Evolutionary conservation across 2,888 invertebrate genomes (phyloP).

Genomic region (Apodemia mormo): DNA sequence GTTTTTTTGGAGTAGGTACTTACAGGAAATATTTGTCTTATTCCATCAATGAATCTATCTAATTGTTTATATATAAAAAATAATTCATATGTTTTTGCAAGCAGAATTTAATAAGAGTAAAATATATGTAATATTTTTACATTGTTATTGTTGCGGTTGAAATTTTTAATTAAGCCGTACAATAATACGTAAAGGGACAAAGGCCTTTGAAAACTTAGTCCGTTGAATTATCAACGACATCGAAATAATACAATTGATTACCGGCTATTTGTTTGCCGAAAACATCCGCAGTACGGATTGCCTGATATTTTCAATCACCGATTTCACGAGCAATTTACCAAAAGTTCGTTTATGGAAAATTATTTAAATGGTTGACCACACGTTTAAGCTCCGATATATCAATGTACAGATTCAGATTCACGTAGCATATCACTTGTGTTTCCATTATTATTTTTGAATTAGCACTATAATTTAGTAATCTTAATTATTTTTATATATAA

Average conservation of each 20-base stretch:
- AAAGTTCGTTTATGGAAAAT: constrained; percentile 44
- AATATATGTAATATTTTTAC: background rate
- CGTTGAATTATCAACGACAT: constrained; percentile 43
- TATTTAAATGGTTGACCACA: constrained; percentile 38
- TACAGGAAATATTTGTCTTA: too few relatives aligned
- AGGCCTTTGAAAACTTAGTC: constrained; percentile 15
- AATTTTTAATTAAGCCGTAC: background rate
- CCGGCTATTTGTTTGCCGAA: constrained; percentile 56
- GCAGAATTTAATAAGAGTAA: too few relatives aligned
- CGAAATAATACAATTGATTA: constrained; percentile 64
- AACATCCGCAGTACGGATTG: constrained; percentile 55
- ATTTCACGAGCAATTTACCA: constrained; percentile 58
- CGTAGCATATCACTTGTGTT: too few relatives aligned
- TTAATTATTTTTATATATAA: too few relatives aligned
- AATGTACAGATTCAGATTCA: constrained; percentile 14
- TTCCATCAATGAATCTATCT: too few relatives aligned
- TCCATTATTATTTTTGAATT: too few relatives aligned
- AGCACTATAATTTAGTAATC: too few relatives aligned
- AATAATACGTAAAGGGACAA: background rate
- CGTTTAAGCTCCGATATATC: constrained; percentile 19
- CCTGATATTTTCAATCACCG: constrained; percentile 61
- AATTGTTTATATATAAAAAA: too few relatives aligned
- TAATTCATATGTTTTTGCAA: too few relatives aligned
- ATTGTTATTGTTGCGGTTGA: background rate
- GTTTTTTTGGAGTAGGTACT: too few relatives aligned